Base-by-base conservation (phyloP, 2,888 invertebrate genomes). In the Andrena bicolor region DNA sequence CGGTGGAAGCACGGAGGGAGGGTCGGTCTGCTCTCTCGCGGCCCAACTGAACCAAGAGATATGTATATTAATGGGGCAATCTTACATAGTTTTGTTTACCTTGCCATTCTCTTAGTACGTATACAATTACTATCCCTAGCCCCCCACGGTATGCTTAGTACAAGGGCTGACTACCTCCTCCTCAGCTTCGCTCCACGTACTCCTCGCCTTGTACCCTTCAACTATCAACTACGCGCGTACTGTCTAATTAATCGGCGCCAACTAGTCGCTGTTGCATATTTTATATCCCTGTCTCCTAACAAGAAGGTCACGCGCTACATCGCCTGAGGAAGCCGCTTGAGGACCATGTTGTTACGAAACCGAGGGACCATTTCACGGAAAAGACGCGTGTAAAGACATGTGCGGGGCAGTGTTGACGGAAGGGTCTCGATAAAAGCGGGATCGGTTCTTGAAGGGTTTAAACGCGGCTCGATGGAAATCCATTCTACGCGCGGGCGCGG, bases 41-140 rank as follows among this genome's bases (percentile, higher is more conserved):
- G 90, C 90, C 89, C 90, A 91, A 92, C 92, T 92, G 90, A 92
- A 91, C 93, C 92, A 90, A 92, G 93, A 94, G 94, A 94, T 94
- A 94, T 94, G 94, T 94, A 94, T 94, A 94, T 94, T 94, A 94
- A 94, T 94, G 93, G 94, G 93, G 91, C 94, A 94, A 94, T 94
- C 94, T 94, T 94, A 94, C 94, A 94, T 94, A 94, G 94, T 94
- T 94, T 94, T 94, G 94, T 94, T 94, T 94, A 94, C 94, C 93
- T 94, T 94, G 93, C 94, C 93, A 94, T 94, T 93, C 93, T 93
- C 91, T 89, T 83, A 90, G 90, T 92, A 90, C 92, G 93, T 93
- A 93, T 93, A 93, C 93, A 93, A 93, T 93, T 93, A 93, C 93
- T 92, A 92, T 90, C 92, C 91, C 90, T 89, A 88, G 72, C 87